phyloP scores from a whole-genome alignment of 2,888 invertebrate genomes.

The Plagiodera versicolora region DNA sequence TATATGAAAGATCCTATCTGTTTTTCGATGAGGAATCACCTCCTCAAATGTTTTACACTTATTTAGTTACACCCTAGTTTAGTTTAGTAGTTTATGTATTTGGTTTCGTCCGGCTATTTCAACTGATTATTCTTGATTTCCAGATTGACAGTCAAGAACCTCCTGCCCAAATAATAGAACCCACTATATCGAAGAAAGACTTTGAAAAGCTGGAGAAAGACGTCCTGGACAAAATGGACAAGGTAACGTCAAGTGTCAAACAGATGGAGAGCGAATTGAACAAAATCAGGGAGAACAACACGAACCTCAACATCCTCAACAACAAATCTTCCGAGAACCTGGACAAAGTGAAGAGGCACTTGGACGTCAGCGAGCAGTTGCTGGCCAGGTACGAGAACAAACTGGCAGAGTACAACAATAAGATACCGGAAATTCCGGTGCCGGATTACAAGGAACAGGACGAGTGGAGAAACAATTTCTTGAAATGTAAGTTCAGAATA shows the following conservation, averaged over 20 bases:
- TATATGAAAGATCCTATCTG: no score
- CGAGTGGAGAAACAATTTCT: slow-evolving; percentile 48
- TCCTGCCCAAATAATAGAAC: slow-evolving; percentile 38
- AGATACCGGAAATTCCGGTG: slow-evolving; percentile 38
- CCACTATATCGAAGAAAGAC: slow-evolving; percentile 43
- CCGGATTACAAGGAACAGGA: slow-evolving; percentile 40
- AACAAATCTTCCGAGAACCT: slow-evolving; percentile 55
- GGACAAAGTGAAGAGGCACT: slow-evolving; percentile 53
- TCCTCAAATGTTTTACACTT: no score
- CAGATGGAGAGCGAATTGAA: slow-evolving; percentile 46
- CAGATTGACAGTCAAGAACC: slow-evolving; percentile 32
- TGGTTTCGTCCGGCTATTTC: no score
- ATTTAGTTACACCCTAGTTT: no score
- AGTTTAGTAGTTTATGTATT: no score
- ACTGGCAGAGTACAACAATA: slow-evolving; percentile 56
- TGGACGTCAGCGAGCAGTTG: slow-evolving; percentile 59
- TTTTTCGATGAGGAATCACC: no score
- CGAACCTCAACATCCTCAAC: slow-evolving; percentile 54
- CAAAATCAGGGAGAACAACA: slow-evolving; percentile 51
- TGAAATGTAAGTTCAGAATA: slow-evolving; percentile 43
- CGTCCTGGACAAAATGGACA: slow-evolving; percentile 47
- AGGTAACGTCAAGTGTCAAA: slow-evolving; percentile 39
- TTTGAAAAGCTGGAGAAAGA: slow-evolving; percentile 44
- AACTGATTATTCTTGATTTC: slow-evolving; percentile 10
- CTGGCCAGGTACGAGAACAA: slow-evolving; percentile 62